Evolutionary conservation across 2,888 invertebrate species (phyloP).

Genomic region (Mythimna lalbum): DNA sequence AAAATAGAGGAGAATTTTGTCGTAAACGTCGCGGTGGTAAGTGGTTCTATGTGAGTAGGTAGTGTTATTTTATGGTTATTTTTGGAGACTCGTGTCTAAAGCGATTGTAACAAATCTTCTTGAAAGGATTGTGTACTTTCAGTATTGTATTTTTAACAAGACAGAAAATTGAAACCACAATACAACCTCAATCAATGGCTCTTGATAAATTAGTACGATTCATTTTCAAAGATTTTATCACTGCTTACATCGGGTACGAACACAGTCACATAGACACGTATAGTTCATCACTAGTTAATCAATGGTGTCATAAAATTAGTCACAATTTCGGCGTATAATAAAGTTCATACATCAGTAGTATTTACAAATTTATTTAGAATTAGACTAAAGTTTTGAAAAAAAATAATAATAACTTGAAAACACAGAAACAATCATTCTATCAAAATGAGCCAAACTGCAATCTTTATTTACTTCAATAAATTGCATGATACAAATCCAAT

Average conservation of each 20-base stretch:
- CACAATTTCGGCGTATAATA: not conserved
- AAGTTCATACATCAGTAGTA: not conserved
- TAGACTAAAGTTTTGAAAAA: no score
- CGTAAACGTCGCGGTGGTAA: conserved; percentile 20
- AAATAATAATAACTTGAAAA: no score
- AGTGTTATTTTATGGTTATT: conserved; percentile 13
- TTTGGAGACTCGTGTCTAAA: not conserved
- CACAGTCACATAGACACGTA: no score
- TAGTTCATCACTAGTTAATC: no score
- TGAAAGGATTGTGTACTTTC: not conserved
- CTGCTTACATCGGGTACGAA: no score
- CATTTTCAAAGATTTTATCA: no score
- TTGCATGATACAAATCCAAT: not conserved
- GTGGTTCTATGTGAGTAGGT: conserved; percentile 22
- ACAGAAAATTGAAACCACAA: not conserved
- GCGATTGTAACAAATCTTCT: conserved; percentile 1
- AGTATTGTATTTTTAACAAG: not conserved
- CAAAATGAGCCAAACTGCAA: not conserved
- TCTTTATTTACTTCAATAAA: not conserved
- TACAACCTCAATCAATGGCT: not conserved
- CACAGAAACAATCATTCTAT: no score
- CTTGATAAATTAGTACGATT: no score
- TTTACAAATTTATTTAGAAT: no score
- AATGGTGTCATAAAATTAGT: no score
- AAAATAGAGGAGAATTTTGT: conserved; percentile 36